Percentiles rank a stretch among this genome's conserved stretches.
These are phyloP conservation scores for Eurytoma californica DNA, from an alignment of 2,888 invertebrate genomes.

Conservation along the genomic window DNA sequence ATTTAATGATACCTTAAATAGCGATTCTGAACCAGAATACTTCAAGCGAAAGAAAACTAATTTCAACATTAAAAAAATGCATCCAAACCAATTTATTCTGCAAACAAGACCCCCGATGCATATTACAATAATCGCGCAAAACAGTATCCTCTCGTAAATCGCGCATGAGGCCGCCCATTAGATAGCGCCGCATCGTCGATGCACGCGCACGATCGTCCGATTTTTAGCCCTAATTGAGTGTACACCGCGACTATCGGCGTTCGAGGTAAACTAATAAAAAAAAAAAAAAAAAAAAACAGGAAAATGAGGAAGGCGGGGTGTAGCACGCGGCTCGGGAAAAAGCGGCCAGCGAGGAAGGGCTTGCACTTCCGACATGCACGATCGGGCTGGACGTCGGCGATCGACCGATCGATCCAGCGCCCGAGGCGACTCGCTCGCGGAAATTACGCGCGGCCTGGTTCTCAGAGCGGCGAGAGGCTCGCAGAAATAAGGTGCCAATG, in stretches of 20 bases:
- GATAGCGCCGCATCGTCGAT: no score
- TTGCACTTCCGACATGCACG: conserved; percentile 33
- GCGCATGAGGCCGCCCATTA: no score
- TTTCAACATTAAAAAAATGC: no score
- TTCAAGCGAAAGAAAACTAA: no score
- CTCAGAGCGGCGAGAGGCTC: conserved; percentile 14
- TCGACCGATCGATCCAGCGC: conserved; percentile 18
- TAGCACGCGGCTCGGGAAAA: background rate
- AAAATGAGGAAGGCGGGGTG: background rate
- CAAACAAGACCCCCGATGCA: no score
- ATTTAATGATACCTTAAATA: no score
- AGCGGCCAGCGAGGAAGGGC: background rate
- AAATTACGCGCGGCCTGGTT: conserved; percentile 43
- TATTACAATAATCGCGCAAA: no score
- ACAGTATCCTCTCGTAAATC: no score
- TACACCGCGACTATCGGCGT: background rate
- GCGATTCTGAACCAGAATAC: no score
- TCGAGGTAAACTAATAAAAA: background rate
- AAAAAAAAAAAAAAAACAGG: background rate
- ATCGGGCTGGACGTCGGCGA: conserved; percentile 14
- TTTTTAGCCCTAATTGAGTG: conserved; percentile 6
- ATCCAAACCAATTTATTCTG: no score
- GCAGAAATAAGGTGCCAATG: conserved; percentile 47
- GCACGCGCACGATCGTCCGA: background rate
- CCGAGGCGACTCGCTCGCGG: conserved; percentile 10